Percentiles rank a stretch among this genome's conserved stretches.
Evolutionary conservation across 2,888 invertebrate genomes (phyloP).

Genomic region (Sylvicola cinctus): DNA sequence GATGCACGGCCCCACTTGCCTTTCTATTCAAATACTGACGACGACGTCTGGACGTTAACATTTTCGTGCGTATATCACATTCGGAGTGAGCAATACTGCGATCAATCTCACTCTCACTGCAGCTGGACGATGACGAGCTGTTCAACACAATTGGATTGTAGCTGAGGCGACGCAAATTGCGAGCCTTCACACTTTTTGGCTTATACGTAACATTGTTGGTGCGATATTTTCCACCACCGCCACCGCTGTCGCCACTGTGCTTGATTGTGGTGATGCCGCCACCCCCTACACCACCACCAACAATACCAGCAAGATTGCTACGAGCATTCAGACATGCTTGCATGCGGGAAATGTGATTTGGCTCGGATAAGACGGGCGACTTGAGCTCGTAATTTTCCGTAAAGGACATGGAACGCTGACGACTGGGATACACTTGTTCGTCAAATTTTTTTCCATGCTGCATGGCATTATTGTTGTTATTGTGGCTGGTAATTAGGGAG

Average conservation of each 20-base stretch:
- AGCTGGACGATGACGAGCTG: conserved; percentile 31
- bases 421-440: conserved; percentile 9
- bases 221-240: no score
- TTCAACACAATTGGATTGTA: conserved; percentile 34
- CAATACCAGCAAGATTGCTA: conserved; percentile 7
- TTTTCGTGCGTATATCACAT: conserved; percentile 28
- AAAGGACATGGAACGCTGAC: conserved; percentile 30
- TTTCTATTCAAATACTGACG: conserved; percentile 20
- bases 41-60: conserved; percentile 14
- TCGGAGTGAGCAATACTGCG: conserved; percentile 31
- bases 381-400: conserved; percentile 25
- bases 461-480: background rate
- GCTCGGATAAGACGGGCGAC: conserved; percentile 18
- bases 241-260: background rate
- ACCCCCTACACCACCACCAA: conserved; percentile 1
- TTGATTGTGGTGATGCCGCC: background rate
- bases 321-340: conserved; percentile 8
- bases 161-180: conserved; percentile 31
- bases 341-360: conserved; percentile 7
- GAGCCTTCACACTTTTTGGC: conserved; percentile 30
- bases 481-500: conserved; percentile 6
- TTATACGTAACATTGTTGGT: conserved; percentile 14
- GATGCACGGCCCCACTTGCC: conserved; percentile 14
- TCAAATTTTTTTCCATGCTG: background rate
- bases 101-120: conserved; percentile 25